Base-by-base conservation (phyloP, 2,888 invertebrate genomes). In the Steromphala cineraria region DNA sequence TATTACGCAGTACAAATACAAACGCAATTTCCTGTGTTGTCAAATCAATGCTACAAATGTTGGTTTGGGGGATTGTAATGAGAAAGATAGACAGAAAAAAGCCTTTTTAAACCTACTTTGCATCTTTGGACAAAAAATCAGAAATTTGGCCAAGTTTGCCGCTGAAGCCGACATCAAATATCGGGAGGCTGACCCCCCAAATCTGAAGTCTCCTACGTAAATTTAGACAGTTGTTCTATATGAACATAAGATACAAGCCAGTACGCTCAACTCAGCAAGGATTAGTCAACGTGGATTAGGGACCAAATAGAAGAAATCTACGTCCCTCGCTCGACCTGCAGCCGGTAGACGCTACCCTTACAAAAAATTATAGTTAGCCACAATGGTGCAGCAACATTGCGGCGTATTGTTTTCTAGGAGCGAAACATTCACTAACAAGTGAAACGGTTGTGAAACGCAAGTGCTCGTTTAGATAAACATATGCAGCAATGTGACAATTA, bases 131-230 rank as follows among this genome's bases (percentile, higher is more conserved):
- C 31, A 36, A 31, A 28, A 71, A 71, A 71, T 36, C 71, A 40
- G 71, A 71, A 71, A 31, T 71, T 71, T 71, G 71, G 71, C 71
- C 28, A 71, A 71, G 71, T 71, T 71, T 71, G 71, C 40, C 31
- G n/a, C n/a, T n/a, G 19, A 36, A 71, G 28, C 71, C 71, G 36
- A 31, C 31, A 36, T 40, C 36, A 71, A 71, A 71, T 36, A 71
- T 10, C 5, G 13, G 36, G 36, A 71, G 71, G 19, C 36, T 71
- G 71, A 71, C 71, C 71, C 36, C 40, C 13, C 13, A 31, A 31
- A 71, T 71, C n/a, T 36, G 36, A 71, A 71, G 71, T 71, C 71
- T 31, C 71, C 71, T 36, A n/a, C 36, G 40, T 71, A 71, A 28
- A 62, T 62, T 62, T 62, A 62, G 28, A 62, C 28, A 62, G 62